Percentiles rank a stretch among this genome's conserved stretches.
Evolutionary conservation across 2,888 invertebrate genomes (phyloP).

Genomic region (Mycogona germanica): DNA sequence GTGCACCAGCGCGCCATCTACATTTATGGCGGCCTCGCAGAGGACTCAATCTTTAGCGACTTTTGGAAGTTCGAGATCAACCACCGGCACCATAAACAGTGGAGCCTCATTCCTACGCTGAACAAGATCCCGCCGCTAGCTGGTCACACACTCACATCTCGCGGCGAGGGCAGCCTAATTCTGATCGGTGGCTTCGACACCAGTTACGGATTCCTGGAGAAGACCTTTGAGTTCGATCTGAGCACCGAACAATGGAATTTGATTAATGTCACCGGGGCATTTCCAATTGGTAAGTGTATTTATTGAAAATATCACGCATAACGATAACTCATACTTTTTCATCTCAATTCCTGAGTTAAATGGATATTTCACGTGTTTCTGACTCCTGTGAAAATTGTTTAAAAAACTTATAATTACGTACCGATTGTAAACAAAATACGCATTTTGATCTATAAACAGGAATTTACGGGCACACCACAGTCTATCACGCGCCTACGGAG

Average conservation of each 20-base stretch:
- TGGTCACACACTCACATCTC: slow-evolving; percentile 76
- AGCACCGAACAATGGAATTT: slow-evolving; percentile 59
- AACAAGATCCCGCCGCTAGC: slow-evolving; percentile 45
- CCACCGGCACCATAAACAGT: slow-evolving; percentile 32
- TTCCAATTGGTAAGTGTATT: slow-evolving; percentile 51
- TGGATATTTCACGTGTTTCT: no score
- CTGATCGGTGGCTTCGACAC: slow-evolving; percentile 67
- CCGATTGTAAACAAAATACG: no score
- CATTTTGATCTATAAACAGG: slow-evolving; percentile 30
- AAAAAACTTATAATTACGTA: no score
- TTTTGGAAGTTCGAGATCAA: slow-evolving; percentile 73
- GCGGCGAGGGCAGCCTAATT: slow-evolving; percentile 52
- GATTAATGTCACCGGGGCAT: slow-evolving; percentile 54
- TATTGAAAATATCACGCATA: no score
- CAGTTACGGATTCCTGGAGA: slow-evolving; percentile 58
- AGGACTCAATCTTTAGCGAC: slow-evolving; percentile 56
- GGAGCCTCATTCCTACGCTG: slow-evolving; percentile 29
- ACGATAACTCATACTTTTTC: background rate
- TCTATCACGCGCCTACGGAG: slow-evolving; percentile 66
- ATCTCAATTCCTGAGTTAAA: background rate
- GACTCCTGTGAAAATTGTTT: no score
- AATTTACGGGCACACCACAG: slow-evolving; percentile 78
- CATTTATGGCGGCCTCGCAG: slow-evolving; percentile 67
- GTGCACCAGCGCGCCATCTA: slow-evolving; percentile 71
- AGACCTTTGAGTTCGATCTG: slow-evolving; percentile 49